Base-by-base conservation (phyloP, 2,888 invertebrate species). In the Prosapia bicincta region DNA sequence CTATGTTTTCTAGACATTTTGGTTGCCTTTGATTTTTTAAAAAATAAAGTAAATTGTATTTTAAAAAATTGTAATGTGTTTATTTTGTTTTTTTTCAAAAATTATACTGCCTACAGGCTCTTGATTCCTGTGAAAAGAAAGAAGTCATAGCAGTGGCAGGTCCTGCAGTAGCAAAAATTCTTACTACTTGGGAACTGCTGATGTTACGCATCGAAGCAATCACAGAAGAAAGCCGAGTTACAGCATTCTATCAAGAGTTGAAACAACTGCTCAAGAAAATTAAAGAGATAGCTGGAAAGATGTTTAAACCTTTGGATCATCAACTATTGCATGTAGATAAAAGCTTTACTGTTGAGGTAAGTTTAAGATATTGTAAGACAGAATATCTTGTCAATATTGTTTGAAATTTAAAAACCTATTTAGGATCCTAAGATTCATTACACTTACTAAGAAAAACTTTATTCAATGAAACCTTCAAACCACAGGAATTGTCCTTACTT, bases 131-230 rank as follows among this genome's bases (percentile, higher is more conserved):
- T 30, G 70, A 72, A n/a, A 66, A 25, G 1, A 68, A 75, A 25
- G 79, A 79, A 15, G 67, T 79, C 6, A 72, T 75, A n/a, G 77
- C 77, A 28, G 82, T 85, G 7, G 85, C 85, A 15, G 81, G 86
- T 30, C 86, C 86, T 3, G 82, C 85, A 0, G 82, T 87, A 13
- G 84, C 85, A 20, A 83, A 84, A 69, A 83, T 83, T 23, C 82
- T 86, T 73, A 84, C 85, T 0, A 79, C 85, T n/a, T 87, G 86
- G 86, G 86, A 87, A 76, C 85, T 86, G 76, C 81, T 87, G 71
- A 79, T 86, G 76, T 83, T 85, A 82, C 85, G 86, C 75, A 83
- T 84, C 28, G 84, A 85, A 78, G 81, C 82, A 65, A 68, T 66
- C 15, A 71, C 1, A 83, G 83, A 78, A 83, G 84, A 2, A 84